Evolutionary conservation across 2,888 invertebrate species (phyloP).

Genomic region (Drosophila borborema): DNA sequence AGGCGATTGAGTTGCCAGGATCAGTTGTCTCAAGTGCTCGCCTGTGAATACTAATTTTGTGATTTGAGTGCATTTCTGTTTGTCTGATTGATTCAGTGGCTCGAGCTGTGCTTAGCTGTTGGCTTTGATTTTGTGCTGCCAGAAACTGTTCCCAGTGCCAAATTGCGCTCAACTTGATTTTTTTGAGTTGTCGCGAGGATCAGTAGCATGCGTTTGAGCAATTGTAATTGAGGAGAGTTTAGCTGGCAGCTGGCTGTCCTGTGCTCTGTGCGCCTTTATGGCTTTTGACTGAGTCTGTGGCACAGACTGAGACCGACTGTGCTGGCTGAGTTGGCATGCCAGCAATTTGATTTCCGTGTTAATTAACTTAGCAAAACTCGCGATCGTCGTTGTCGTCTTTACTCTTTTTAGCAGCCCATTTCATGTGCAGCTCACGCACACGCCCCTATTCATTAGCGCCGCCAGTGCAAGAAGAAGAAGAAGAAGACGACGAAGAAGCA

Average conservation of each 20-base stretch:
- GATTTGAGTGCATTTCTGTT: neutral
- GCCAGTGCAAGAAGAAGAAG: slow-evolving; percentile 5
- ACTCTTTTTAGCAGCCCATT: slow-evolving; percentile 48
- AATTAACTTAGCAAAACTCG: slow-evolving; percentile 79
- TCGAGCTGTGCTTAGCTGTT: neutral
- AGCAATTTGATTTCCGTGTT: slow-evolving; percentile 79
- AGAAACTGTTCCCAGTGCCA: slow-evolving; percentile 12
- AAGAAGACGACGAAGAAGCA: neutral
- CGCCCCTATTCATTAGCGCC: slow-evolving; percentile 82
- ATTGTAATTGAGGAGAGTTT: neutral
- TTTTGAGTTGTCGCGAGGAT: slow-evolving; percentile 31
- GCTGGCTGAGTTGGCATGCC: slow-evolving; percentile 63
- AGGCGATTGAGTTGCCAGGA: neutral
- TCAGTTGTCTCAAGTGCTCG: neutral
- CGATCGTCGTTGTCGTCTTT: slow-evolving; percentile 36
- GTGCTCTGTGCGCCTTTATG: slow-evolving; percentile 24
- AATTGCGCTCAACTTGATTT: neutral
- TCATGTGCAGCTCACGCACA: slow-evolving; percentile 80
- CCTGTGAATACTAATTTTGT: neutral
- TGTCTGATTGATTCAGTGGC: slow-evolving; percentile 1
- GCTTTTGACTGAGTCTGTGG: slow-evolving; percentile 13
- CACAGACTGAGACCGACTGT: neutral
- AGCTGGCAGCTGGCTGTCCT: slow-evolving; percentile 36
- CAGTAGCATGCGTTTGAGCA: slow-evolving; percentile 17
- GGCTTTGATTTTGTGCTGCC: slow-evolving; percentile 9